A percentile compares a stretch with the other conserved stretches of the same genome.
Conservation (phyloP, 2,888 invertebrate genomes). For the Phasia obesa region DNA sequence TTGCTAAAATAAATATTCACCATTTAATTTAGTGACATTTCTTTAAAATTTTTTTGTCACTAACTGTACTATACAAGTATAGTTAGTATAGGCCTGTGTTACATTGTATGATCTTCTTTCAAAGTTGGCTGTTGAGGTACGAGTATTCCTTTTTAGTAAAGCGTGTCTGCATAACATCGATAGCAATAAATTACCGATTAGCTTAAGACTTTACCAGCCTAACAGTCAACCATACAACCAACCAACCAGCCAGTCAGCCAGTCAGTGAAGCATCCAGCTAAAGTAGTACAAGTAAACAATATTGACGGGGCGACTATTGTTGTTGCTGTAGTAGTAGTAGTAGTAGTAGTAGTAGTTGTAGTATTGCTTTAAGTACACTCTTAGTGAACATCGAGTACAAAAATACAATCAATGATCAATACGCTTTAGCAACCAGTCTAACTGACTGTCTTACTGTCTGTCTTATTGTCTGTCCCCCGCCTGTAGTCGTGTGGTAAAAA, state of each 20-base stretch:
- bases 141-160: conserved; percentile 58
- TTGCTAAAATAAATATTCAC: too few relatives aligned
- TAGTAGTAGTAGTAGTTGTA: too few relatives aligned
- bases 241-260: conserved; percentile 1
- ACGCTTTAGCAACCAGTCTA: background rate
- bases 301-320: conserved; percentile 13
- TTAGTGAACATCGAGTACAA: conserved; percentile 8
- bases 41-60: too few relatives aligned
- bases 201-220: conserved; percentile 71
- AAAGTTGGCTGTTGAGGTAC: too few relatives aligned
- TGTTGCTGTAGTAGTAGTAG: conserved; percentile 13
- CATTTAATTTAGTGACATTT: too few relatives aligned
- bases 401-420: conserved; percentile 38
- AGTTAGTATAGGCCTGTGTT: background rate
- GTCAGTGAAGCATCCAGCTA: background rate
- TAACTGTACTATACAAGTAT: background rate
- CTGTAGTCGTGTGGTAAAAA: conserved; percentile 44
- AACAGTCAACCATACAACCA: conserved; percentile 1
- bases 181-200: conserved; percentile 81
- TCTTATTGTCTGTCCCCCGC: background rate
- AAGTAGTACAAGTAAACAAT: conserved; percentile 22
- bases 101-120: conserved; percentile 38
- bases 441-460: conserved; percentile 4
- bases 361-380: conserved; percentile 36
- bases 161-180: conserved; percentile 74